Conservation (phyloP, 2,113 vertebrate species). For the Pluvialis apricaria region DNA sequence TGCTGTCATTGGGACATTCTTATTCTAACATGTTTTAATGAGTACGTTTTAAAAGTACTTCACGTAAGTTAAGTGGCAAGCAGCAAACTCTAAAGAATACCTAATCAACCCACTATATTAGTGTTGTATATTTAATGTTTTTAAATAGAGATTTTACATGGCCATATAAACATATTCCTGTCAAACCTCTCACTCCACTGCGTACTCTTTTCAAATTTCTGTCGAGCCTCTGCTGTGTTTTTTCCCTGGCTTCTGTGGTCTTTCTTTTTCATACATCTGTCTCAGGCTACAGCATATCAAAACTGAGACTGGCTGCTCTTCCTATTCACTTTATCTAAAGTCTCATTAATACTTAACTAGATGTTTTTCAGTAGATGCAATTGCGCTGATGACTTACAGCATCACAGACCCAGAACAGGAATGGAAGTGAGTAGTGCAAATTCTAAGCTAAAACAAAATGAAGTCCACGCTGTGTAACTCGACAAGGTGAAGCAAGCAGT, state of each 20-base stretch:
- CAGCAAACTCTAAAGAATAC: not conserved
- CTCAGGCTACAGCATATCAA: not conserved
- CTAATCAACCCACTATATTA: not conserved
- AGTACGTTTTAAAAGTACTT: not conserved
- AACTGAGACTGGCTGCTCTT: not conserved
- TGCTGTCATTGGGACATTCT: not conserved
- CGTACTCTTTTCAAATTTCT: accelerated
- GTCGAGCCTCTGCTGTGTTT: not conserved
- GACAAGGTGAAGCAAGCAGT: not conserved
- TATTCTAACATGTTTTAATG: not conserved
- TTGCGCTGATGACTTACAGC: not conserved
- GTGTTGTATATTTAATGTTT: not conserved
- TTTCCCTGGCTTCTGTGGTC: not conserved
- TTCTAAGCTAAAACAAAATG: not conserved
- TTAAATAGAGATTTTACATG: not conserved
- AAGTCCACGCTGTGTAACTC: not conserved
- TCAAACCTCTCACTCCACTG: not conserved
- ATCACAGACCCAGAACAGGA: not conserved
- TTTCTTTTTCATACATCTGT: not conserved
- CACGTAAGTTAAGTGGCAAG: not conserved
- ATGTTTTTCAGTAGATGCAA: not conserved
- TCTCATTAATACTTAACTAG: not conserved
- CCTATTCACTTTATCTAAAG: not conserved
- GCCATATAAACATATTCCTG: not conserved
- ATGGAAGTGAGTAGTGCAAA: not conserved